Base-by-base conservation (phyloP, 1,140 invertebrate genomes). In the Zeugodacus cucurbitae region DNA sequence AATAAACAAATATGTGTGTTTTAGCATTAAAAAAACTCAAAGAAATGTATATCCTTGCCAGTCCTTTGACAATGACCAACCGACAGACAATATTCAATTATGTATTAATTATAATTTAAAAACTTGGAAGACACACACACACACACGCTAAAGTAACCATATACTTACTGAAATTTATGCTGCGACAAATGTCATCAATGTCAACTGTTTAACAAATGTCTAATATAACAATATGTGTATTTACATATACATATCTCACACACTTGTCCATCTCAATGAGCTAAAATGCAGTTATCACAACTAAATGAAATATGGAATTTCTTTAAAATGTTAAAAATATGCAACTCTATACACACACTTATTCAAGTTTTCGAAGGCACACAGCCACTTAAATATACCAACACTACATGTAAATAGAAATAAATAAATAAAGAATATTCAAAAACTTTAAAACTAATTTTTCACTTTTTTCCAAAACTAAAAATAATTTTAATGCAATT, bases 41-140 rank as follows among this genome's bases (percentile, higher is more conserved):
- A 44, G 22, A 82, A 82, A 14, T 22, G 17, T 82, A n/a, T 48
- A 82, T 48, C 74, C 74, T 48, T 82, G 74, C 74, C 74, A 44
- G 74, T 82, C 74, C 74, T 82, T 82, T 82, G 22, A 82, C 74
- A 48, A 82, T 22, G 4, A 54, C 74, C 22, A 82, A 82, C n/a
- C 74, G 41, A 82, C 74, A 29, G 74, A 82, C 74, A 82, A 82
- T 82, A 82, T 82, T 82, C 3, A 48, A 48, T 14, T 26, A 34
- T 70, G 20, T 82, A 11, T 41, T 82, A n/a, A 6, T 26, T 82
- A 48, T 48, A 41, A 29, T 6, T 22, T 74, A 3, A 74, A 41
- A 17, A 74, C 74, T 34, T 82, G 41, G 3, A 82, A 26, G n/a
- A 22, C 74, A 44, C 37, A 82, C 1, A 26, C n/a, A 82, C 41